Evolutionary conservation across 92 coral and sea anemone genomes (phyloP), one percentile per base, ranked within the genome.

Genomic region (Actinernus sp.): DNA sequence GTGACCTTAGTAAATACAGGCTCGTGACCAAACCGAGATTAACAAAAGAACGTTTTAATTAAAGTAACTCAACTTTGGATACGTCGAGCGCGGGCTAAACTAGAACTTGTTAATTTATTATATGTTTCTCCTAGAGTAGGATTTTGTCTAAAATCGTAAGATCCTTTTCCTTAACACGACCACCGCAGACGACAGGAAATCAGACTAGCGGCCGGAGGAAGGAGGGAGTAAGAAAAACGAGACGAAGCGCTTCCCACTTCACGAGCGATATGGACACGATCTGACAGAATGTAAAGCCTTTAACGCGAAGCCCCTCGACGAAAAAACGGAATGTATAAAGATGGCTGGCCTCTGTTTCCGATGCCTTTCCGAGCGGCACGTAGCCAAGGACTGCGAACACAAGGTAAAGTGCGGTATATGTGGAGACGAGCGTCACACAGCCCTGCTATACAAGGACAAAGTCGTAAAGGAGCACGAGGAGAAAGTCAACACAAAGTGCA

Each of bases 261-360:
- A 77, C 86, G 67, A 78, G 20, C 46, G 91, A 3, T 73, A 65
- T 26, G 85, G 77, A 4, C 91, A 84, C 50, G 71, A 58, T 13
- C 67, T 78, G 34, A 23, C 33, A 13, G 82, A 70, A 33, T 71
- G 91, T 48, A 71, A 65, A 21, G 71, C 82, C 8, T 78, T 85
- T 38, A 11, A 31, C 1, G 63, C 72, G 8, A 78, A 84, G 44
- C 4, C 85, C 26, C 55, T 84, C 11, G 68, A 71, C n/a, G 91
- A 84, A 45, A 50, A 63, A 36, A 72, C 86, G 3, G 78, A 72
- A 28, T 85, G 82, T 81, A 66, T 78, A 3, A 25, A 43, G n/a
- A 32, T 37, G 43, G 71, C 76, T 3, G 61, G 82, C 5, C 73
- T 85, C 7, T 85, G 91, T 33, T 78, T 85, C 60, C 91, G 81